phyloP scores from a whole-genome alignment of 2,113 vertebrate species.

The Crotalus helleri region DNA sequence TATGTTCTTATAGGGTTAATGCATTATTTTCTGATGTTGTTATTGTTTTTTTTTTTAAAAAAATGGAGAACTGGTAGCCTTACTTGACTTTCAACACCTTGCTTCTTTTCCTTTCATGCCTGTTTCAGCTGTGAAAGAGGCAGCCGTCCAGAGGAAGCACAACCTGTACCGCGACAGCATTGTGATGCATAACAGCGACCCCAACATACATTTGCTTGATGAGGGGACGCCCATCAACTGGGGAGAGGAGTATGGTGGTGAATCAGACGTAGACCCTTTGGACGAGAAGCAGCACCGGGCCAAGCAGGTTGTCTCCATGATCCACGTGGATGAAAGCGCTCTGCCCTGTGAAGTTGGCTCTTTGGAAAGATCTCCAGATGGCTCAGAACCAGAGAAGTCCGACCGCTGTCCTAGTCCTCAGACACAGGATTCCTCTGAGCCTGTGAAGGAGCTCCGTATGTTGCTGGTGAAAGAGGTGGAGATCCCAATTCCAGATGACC shows the following conservation, averaged over 20 bases:
- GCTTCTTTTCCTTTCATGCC: background rate
- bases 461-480: constrained; percentile 69
- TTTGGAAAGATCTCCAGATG: constrained; percentile 72
- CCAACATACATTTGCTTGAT: constrained; percentile 86
- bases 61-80: background rate
- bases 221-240: constrained; percentile 81
- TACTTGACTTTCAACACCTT: background rate
- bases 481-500: background rate
- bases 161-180: constrained; percentile 96
- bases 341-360: constrained; percentile 73
- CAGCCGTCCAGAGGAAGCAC: constrained; percentile 88
- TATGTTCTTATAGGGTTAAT: background rate
- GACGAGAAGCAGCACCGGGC: constrained; percentile 69
- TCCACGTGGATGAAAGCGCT: constrained; percentile 75
- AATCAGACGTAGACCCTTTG: constrained; percentile 39
- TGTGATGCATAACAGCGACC: constrained; percentile 89
- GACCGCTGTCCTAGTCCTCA: background rate
- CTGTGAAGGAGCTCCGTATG: constrained; percentile 70
- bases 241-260: constrained; percentile 68
- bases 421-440: constrained; percentile 59
- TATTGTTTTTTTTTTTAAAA: background rate
- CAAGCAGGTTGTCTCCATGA: constrained; percentile 90
- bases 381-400: constrained; percentile 22
- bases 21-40: background rate
- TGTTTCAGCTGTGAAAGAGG: constrained; percentile 89